These are phyloP conservation scores for Brachirus orientalis DNA, from an alignment of 2,113 vertebrate genomes.

Conservation along the genomic window DNA sequence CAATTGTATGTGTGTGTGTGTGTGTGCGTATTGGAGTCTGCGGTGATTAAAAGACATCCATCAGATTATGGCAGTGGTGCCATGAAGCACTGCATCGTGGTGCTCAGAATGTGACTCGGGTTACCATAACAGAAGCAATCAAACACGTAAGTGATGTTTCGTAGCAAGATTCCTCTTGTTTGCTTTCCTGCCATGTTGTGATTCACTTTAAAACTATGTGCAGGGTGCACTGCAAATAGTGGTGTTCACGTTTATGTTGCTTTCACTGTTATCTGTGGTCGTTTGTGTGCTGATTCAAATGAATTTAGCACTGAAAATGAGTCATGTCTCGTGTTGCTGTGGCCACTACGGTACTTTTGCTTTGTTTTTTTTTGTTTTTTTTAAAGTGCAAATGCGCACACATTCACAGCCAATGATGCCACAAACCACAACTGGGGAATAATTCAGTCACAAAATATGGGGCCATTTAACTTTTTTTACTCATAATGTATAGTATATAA, in stretches of 20 bases:
- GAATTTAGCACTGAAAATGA: not conserved
- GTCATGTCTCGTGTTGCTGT: not conserved
- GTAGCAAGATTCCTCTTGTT: slow-evolving; percentile 31
- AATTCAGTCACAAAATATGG: no score
- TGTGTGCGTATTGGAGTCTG: not conserved
- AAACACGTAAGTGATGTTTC: slow-evolving; percentile 34
- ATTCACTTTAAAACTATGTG: slow-evolving; percentile 56
- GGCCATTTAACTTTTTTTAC: no score
- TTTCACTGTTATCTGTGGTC: no score
- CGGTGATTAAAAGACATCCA: slow-evolving; percentile 59
- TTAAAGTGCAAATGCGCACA: not conserved
- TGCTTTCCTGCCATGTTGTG: slow-evolving; percentile 36
- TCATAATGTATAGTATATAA: no score
- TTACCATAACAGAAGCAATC: slow-evolving; percentile 24
- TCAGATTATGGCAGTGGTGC: slow-evolving; percentile 48
- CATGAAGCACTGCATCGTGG: slow-evolving; percentile 22
- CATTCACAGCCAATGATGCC: no score
- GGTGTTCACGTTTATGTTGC: no score
- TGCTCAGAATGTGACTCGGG: slow-evolving; percentile 3
- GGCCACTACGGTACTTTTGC: not conserved
- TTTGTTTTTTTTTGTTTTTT: not conserved
- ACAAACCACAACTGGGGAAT: no score
- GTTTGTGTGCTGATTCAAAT: no score
- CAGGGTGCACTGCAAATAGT: not conserved
- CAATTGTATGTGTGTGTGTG: no score